Evolutionary conservation across 2,888 invertebrate genomes (phyloP).

Genomic region (Papilio demoleus): DNA sequence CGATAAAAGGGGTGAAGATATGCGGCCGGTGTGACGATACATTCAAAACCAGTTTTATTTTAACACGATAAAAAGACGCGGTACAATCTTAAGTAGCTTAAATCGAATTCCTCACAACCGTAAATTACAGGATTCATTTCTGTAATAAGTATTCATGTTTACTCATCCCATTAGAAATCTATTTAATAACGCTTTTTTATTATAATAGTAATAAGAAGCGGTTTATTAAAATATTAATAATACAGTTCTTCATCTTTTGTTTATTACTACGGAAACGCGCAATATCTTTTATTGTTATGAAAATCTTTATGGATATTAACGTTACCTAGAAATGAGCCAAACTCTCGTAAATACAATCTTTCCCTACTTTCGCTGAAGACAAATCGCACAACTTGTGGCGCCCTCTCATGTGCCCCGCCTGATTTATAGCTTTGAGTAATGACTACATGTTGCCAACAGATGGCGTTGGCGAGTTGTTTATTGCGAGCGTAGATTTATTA

Average conservation of each 20-base stretch:
- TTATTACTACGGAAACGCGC: background rate
- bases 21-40: too few relatives aligned
- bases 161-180: background rate
- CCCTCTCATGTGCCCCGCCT: constrained; percentile 70
- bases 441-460: constrained; percentile 69
- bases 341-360: constrained; percentile 72
- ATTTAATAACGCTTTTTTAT: too few relatives aligned
- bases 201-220: too few relatives aligned
- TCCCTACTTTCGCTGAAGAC: constrained; percentile 59
- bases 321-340: constrained; percentile 43
- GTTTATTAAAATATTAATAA: background rate
- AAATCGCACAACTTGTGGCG: constrained; percentile 69
- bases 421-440: constrained; percentile 73
- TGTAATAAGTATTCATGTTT: background rate
- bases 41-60: background rate
- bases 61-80: background rate
- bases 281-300: constrained; percentile 24
- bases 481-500: constrained; percentile 66
- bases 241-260: background rate
- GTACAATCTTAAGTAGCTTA: background rate
- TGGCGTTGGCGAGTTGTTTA: constrained; percentile 68
- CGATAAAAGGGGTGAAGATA: constrained; percentile 29
- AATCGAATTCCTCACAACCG: background rate
- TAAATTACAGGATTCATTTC: background rate
- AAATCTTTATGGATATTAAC: constrained; percentile 38